A percentile compares a stretch with the other conserved stretches of the same genome.
phyloP scores from a whole-genome alignment of 30 jellyfish, hydroid and myxozoan genomes.

The Aurelia aurita complex sp. Pacific region DNA sequence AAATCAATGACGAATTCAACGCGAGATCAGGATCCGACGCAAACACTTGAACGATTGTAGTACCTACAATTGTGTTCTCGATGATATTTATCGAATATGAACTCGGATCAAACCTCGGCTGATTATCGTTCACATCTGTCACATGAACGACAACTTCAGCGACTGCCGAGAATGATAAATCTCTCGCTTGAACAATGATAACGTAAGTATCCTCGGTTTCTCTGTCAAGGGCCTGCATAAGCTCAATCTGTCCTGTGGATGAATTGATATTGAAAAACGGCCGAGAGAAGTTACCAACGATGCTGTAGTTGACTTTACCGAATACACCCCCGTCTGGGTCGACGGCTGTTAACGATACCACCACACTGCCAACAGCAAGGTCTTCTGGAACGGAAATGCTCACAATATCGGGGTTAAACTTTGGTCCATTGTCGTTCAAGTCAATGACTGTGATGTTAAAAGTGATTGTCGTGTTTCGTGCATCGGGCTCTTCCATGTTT shows the following conservation, averaged over 20 bases:
- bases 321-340: constrained; percentile 78
- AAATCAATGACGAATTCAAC: constrained; percentile 57
- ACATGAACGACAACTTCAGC: constrained; percentile 83
- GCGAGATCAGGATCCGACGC: constrained; percentile 93
- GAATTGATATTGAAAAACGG: constrained; percentile 61
- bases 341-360: constrained; percentile 37
- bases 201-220: constrained; percentile 81
- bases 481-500: constrained; percentile 85
- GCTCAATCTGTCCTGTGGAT: constrained; percentile 79
- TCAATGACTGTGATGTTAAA: constrained; percentile 75
- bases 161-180: constrained; percentile 58
- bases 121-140: constrained; percentile 93
- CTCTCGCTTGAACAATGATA: constrained; percentile 76
- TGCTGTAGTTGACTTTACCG: constrained; percentile 81
- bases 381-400: constrained; percentile 77
- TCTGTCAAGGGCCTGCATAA: constrained; percentile 70
- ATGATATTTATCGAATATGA: constrained; percentile 60
- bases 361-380: constrained; percentile 65
- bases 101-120: constrained; percentile 68
- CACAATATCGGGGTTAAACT: constrained; percentile 42
- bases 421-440: constrained; percentile 89
- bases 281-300: constrained; percentile 71
- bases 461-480: constrained; percentile 54
- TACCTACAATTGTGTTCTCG: constrained; percentile 72
- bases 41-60: constrained; percentile 67